Evolutionary conservation across 2,797 vertebrate genomes (phyloP).

Genomic region (Glyptemys insculpta): DNA sequence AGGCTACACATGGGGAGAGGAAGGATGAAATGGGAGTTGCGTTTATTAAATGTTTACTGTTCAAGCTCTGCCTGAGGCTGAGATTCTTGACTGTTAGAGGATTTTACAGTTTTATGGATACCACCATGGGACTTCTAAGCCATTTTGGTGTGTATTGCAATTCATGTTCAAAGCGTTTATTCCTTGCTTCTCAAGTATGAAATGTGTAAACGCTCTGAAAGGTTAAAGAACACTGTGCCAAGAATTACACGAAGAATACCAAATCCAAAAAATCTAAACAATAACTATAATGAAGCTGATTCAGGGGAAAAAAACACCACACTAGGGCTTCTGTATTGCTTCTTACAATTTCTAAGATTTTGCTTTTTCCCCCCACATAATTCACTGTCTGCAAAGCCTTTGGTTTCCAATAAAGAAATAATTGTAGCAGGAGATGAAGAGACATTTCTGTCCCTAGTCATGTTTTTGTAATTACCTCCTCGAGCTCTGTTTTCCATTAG

Average conservation of each 20-base stretch:
- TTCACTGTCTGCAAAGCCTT: background rate
- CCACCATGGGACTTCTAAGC: background rate
- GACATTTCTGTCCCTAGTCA: constrained; percentile 6
- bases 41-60: constrained; percentile 35
- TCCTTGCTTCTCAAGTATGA: background rate
- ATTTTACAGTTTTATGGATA: constrained; percentile 27
- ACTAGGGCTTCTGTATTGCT: background rate
- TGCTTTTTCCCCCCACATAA: background rate
- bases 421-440: background rate
- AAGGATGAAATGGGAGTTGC: background rate
- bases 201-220: background rate
- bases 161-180: background rate
- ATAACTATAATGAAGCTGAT: background rate
- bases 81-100: constrained; percentile 47
- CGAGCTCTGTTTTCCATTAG: constrained; percentile 19
- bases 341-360: background rate
- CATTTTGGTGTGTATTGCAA: background rate
- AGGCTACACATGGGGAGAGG: background rate
- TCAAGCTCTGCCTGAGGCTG: constrained; percentile 19
- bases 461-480: constrained; percentile 56
- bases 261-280: background rate
- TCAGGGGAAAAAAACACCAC: background rate
- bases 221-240: background rate
- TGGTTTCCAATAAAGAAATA: constrained; percentile 45
- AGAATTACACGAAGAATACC: background rate